Conservation (phyloP, 2,888 invertebrate species). For the Rhaphigaster nebulosa region DNA sequence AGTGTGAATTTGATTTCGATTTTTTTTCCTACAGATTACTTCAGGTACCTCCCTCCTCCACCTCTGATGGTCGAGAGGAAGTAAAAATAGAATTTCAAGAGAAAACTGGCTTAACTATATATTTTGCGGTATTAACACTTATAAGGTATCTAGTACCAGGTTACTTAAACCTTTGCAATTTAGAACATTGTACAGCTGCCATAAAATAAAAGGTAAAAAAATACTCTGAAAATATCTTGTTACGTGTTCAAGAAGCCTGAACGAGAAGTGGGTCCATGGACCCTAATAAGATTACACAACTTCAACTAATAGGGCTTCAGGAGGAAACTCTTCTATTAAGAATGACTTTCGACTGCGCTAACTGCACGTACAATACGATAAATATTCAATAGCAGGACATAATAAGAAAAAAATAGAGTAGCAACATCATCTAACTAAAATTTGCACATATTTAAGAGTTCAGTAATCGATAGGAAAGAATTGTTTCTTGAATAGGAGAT, state of each 20-base stretch:
- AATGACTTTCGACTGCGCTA: neutral
- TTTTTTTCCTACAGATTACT: too few relatives aligned
- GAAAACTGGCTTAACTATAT: neutral
- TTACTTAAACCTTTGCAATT: slow-evolving; percentile 28
- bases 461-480: too few relatives aligned
- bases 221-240: slow-evolving; percentile 15
- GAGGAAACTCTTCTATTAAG: slow-evolving; percentile 1
- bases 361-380: neutral
- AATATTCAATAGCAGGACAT: neutral
- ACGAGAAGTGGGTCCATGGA: neutral
- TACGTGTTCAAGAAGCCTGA: slow-evolving; percentile 28
- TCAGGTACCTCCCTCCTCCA: neutral
- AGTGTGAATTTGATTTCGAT: too few relatives aligned
- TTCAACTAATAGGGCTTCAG: slow-evolving; percentile 17
- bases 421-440: neutral
- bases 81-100: neutral
- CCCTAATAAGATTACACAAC: slow-evolving; percentile 32
- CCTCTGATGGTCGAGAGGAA: neutral
- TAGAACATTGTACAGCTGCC: neutral
- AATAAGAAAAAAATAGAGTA: neutral
- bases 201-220: slow-evolving; percentile 2
- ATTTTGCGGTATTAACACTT: slow-evolving; percentile 18
- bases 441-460: neutral
- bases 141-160: neutral
- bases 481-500: too few relatives aligned